phyloP scores from a whole-genome alignment of 1,140 invertebrate species.

The Idris sp. region DNA sequence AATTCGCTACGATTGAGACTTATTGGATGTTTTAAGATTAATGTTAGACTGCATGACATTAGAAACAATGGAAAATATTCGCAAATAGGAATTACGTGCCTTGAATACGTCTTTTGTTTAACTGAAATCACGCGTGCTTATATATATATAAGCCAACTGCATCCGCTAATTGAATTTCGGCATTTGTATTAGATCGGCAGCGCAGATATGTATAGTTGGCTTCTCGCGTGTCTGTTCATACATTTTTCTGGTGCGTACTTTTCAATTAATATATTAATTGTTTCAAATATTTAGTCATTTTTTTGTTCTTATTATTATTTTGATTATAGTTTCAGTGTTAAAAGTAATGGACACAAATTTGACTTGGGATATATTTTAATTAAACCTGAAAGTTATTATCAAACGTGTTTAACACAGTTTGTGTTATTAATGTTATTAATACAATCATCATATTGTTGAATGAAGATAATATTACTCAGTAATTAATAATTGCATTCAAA shows the following conservation, averaged over 20 bases:
- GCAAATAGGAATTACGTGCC: conserved; percentile 24
- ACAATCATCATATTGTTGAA: no score
- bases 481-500: no score
- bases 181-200: conserved; percentile 14
- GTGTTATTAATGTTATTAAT: no score
- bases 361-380: no score
- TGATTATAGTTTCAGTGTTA: no score
- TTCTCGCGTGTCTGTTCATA: neutral
- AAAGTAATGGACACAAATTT: no score
- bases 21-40: conserved; percentile 20
- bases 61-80: conserved; percentile 23
- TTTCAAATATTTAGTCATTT: no score
- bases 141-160: conserved; percentile 9
- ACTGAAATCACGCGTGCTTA: conserved; percentile 7
- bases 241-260: neutral
- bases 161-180: conserved; percentile 16
- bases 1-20: conserved; percentile 1
- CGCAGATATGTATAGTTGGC: conserved; percentile 14
- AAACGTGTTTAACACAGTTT: no score
- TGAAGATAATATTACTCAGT: no score
- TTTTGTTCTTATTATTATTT: no score
- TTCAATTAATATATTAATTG: no score
- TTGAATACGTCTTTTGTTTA: conserved; percentile 24
- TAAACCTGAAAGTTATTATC: no score
- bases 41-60: neutral